Percentiles rank a stretch among this genome's conserved stretches.
These are phyloP conservation scores for Octomys mimax DNA, from an alignment of 2,797 vertebrate genomes.

Conservation along the genomic window DNA sequence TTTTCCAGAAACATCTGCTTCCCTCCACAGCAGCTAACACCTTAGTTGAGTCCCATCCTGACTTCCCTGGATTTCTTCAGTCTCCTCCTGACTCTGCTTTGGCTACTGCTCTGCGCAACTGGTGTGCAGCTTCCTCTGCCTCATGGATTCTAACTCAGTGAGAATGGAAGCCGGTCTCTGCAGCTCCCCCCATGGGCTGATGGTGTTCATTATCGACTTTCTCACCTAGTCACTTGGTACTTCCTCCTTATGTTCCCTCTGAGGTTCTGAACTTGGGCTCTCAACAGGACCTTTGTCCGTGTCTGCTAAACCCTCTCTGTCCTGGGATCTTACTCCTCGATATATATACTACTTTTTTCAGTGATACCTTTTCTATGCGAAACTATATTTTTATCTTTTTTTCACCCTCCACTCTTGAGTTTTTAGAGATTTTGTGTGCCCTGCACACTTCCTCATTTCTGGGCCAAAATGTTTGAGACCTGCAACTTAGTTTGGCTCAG, in stretches of 20 bases:
- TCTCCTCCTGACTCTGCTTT: neutral
- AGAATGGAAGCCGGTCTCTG: neutral
- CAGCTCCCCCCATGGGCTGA: neutral
- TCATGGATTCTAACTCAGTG: neutral
- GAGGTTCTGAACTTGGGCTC: neutral
- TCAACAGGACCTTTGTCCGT: neutral
- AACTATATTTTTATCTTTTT: neutral
- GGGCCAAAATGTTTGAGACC: neutral
- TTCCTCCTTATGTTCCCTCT: neutral
- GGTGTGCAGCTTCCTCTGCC: neutral
- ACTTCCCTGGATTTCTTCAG: neutral
- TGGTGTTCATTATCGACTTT: fast-evolving
- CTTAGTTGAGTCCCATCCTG: fast-evolving
- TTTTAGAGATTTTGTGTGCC: neutral
- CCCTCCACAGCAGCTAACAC: neutral
- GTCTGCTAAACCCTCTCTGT: neutral
- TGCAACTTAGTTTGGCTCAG: neutral
- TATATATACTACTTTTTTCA: neutral
- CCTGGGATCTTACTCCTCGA: neutral
- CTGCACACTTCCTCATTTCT: neutral
- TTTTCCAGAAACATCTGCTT: neutral
- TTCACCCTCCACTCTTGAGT: neutral
- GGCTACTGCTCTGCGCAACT: too few species aligned
- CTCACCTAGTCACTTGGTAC: neutral
- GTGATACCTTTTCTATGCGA: neutral